Base-by-base conservation (phyloP, 1,140 invertebrate genomes). In the Colletes gigas region DNA sequence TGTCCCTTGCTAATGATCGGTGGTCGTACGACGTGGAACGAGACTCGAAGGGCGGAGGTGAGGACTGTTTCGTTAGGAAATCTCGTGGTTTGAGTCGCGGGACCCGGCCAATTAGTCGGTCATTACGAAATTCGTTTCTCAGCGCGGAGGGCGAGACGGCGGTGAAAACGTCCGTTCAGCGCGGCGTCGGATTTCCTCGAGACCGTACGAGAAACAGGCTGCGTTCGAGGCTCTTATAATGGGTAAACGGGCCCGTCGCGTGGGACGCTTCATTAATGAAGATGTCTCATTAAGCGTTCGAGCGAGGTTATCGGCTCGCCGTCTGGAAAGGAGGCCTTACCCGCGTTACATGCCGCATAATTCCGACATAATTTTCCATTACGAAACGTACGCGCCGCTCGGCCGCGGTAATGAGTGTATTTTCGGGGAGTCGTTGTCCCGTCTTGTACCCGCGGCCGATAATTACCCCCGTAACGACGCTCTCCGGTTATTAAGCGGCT, bases 181-280 rank as follows among this genome's bases (percentile, higher is more conserved):
- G 30, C 30, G 30, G 2, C 30, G 63, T 60, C 21, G 55, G n/a
- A n/a, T 69, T 70, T 70, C 54, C 70, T 14, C 60, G 5, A n/a
- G 10, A 41, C 10, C 17, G 30, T 17, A 1, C 54, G 8, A 66
- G 66, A 67, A 75, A 75, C 60, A 67, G 50, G 78, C 63, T 52
- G 54, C 55, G 69, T 14, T n/a, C 14, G 39, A 12, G 52, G n/a
- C 59, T 72, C 70, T 78, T 78, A 44, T 82, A 78, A 85, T 55
- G 60, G 75, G 67, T 50, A 81, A 30, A 84, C 19, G 71, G 70
- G 74, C 60, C 12, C 14, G 80, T 82, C 85, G 84, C 73, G 85
- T 85, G 83, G 81, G 85, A 77, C 67, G 76, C 78, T 83, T 83
- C 73, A 81, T 86, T 87, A 83, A 87, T 86, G 81, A 87, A 73